phyloP scores from a whole-genome alignment of 2,113 vertebrate genomes.

The Ranitomeya variabilis region DNA sequence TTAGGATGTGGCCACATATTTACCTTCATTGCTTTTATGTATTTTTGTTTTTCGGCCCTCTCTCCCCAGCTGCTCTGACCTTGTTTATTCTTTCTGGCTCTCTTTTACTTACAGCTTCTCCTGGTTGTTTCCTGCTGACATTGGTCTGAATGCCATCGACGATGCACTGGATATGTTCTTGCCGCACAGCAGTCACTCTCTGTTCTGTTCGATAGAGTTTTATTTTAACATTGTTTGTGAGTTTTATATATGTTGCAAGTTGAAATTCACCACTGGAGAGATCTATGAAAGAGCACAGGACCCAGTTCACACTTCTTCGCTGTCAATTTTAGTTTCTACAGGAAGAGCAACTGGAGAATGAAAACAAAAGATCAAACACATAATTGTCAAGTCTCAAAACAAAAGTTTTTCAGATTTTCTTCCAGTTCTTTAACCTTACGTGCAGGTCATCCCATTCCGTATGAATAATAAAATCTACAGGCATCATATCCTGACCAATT shows the following conservation, averaged over 20 bases:
- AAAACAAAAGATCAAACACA: neutral
- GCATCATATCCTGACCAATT: neutral
- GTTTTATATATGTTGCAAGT: constrained; percentile 20
- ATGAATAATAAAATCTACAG: neutral
- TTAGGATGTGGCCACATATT: constrained; percentile 32
- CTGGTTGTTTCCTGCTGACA: constrained; percentile 60
- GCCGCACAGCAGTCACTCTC: constrained; percentile 66
- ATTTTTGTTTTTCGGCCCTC: constrained; percentile 55
- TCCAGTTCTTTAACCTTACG: neutral
- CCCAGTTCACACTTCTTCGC: neutral
- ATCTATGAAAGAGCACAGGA: neutral
- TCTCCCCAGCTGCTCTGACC: constrained; percentile 63
- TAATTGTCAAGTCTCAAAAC: neutral
- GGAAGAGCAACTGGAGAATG: neutral
- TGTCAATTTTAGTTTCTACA: neutral
- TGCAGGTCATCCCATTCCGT: neutral
- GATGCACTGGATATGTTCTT: constrained; percentile 61
- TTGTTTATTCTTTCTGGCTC: constrained; percentile 67
- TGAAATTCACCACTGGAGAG: neutral
- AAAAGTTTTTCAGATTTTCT: neutral
- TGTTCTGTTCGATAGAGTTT: constrained; percentile 61
- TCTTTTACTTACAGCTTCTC: constrained; percentile 54
- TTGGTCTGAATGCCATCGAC: constrained; percentile 65
- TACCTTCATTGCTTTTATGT: constrained; percentile 29
- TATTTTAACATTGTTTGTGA: constrained; percentile 23